A percentile compares a stretch with the other conserved stretches of the same genome.
Evolutionary conservation across 2,113 vertebrate species (phyloP).

Genomic region (Platichthys stellatus): DNA sequence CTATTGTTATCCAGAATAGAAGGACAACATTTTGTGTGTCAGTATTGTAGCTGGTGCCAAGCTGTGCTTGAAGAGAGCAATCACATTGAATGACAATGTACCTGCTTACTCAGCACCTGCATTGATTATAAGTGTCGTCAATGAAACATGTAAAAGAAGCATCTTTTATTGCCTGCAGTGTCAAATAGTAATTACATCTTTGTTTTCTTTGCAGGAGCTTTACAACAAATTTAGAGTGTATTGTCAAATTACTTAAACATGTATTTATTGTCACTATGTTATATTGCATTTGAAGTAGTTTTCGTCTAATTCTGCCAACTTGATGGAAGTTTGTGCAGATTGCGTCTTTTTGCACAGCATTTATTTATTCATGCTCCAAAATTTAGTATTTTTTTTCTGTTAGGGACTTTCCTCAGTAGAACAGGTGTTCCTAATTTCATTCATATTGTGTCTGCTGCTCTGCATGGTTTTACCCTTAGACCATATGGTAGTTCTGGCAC

Average conservation of each 20-base stretch:
- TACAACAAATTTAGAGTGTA: constrained; percentile 7
- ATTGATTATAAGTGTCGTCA: constrained; percentile 38
- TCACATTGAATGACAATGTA: constrained; percentile 8
- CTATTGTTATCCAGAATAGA: too few species aligned
- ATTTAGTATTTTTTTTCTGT: not conserved
- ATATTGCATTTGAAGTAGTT: not conserved
- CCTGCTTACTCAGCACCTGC: constrained; percentile 30
- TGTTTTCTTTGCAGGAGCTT: constrained; percentile 25
- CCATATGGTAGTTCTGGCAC: constrained; percentile 36
- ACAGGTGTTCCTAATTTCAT: not conserved
- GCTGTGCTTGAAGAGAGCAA: not conserved
- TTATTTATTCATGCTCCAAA: not conserved
- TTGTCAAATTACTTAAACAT: constrained; percentile 5
- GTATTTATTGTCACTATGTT: not conserved
- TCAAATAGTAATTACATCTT: constrained; percentile 28
- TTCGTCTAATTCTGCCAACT: not conserved
- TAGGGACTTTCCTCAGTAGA: not conserved
- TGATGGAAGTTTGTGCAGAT: too few species aligned
- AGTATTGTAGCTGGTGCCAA: not conserved
- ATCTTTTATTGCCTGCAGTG: constrained; percentile 28
- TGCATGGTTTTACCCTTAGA: constrained; percentile 2
- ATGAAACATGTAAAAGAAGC: not conserved
- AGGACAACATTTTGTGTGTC: too few species aligned
- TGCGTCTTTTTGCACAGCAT: not conserved
- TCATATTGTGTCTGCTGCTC: not conserved